Base-by-base conservation (phyloP, 2,797 vertebrate genomes). In the Smutsia gigantea region DNA sequence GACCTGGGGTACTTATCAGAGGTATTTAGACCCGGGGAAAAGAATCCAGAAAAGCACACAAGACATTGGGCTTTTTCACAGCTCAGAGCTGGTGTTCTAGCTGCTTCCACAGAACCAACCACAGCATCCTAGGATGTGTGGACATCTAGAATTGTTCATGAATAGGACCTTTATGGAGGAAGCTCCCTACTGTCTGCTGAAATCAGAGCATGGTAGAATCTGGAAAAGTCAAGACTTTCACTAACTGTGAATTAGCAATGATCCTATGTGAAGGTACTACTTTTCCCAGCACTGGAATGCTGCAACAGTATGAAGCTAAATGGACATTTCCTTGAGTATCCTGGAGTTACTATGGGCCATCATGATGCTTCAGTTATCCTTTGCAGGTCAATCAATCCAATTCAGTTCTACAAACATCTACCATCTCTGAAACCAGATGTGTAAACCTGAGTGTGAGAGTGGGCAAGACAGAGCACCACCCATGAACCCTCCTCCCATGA, bases 1-100 rank as follows among this genome's bases (percentile, higher is more conserved):
- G 93, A 95, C 72, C 61, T 4, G 25, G 42, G 23, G 89, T 89
- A 90, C 97, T 98, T 94, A 94, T 96, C 84, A 63, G 1, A 4
- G 86, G 90, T 3, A 37, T 19, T 42, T 46, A 72, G 42, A 72
- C 10, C 18, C 37, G 87, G 95, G 69, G 90, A 95, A 96, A 97
- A 75, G 0, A n/a, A 87, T 92, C 74, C 89, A 72, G 90, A 42
- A 83, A 55, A 39, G 27, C 59, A 14, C 1, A 42, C 37, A 37
- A 59, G 19, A 78, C 92, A 29, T 5, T 10, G 39, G 7, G 51
- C 78, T 81, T 93, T 93, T 95, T 93, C 31, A 88, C 87, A 63
- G 86, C 49, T 97, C 34, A 25, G 2, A 17, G 1, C 59, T 84
- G 34, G 0, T 0, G 27, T 63, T 85, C 12, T 11, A 11, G 10